Evolutionary conservation across 1,140 invertebrate species (phyloP).

Genomic region (Spodoptera frugiperda): DNA sequence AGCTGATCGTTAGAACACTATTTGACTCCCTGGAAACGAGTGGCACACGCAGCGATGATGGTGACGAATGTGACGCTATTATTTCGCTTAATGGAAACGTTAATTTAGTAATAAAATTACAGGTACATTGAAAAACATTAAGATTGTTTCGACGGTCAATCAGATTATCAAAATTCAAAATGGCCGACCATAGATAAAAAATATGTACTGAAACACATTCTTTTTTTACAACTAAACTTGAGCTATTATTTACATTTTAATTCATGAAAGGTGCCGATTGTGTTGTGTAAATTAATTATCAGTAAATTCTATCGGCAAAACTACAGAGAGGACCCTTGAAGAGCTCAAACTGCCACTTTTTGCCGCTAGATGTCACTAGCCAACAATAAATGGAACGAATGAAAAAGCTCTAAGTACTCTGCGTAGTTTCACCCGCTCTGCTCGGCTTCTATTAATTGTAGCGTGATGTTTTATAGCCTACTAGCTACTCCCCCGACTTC

Average conservation of each 20-base stretch:
- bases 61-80: conserved; percentile 54
- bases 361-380: background rate
- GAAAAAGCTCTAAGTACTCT: no score
- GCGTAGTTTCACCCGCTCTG: no score
- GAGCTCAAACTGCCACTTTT: no score
- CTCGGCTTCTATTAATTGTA: no score
- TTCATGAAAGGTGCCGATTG: no score
- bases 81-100: conserved; percentile 56
- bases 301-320: no score
- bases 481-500: no score
- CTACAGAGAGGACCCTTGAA: no score
- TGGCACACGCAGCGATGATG: conserved; percentile 51
- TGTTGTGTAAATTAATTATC: no score
- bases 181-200: conserved; percentile 75
- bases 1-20: conserved; percentile 70
- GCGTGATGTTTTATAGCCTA: no score
- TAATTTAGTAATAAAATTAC: conserved; percentile 67
- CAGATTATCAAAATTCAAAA: conserved; percentile 79
- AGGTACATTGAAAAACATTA: conserved; percentile 80
- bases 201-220: background rate
- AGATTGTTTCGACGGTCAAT: conserved; percentile 70
- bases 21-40: conserved; percentile 13
- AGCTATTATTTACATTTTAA: no score
- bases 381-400: background rate
- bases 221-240: background rate